Base-by-base conservation (phyloP, 1,140 invertebrate species). In the Apis florea region DNA sequence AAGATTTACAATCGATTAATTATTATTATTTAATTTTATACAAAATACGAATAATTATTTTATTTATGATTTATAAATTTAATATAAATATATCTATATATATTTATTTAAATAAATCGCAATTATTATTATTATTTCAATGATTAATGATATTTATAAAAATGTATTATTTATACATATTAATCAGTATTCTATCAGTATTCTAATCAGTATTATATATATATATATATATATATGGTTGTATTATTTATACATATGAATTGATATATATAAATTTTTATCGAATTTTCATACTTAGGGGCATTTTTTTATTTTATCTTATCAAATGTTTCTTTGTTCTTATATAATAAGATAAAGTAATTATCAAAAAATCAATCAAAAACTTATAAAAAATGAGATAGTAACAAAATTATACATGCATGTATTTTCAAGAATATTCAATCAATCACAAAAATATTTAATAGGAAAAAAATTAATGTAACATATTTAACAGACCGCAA, bases 391-490 rank as follows among this genome's bases (percentile, higher is more conserved):
- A 59, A 58, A 53, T 24, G 9, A 49, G 31, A n/a, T 56, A 80
- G 40, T n/a, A 10, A 75, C 0, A 58, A 56, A 64, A 15, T n/a
- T 73, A 61, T 24, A 31, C 40, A 15, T 79, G 71, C 63, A 75
- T 75, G 71, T 80, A 58, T 67, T 51, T 75, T 51, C 63, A 80
- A 80, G 79, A 80, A 74, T 80, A 67, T 80, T 80, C 79, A 75
- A 80, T 73, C 79, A 80, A 80, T 80, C 79, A 80, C 79, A 80
- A 80, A 80, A 80, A 58, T 66, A 49, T 64, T 61, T 80, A 56
- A 31, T 26, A n/a, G 31, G 31, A 31, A 13, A n/a, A 40, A 74
- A 77, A 56, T 58, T 13, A 74, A 63, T 56, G 4, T 24, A 54
- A 24, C n/a, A 12, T 24, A 47, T 61, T n/a, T 47, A 26, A 61